Percentiles rank a stretch among this genome's conserved stretches.
phyloP scores from a whole-genome alignment of 2,113 vertebrate species.

The Pheucticus melanocephalus region DNA sequence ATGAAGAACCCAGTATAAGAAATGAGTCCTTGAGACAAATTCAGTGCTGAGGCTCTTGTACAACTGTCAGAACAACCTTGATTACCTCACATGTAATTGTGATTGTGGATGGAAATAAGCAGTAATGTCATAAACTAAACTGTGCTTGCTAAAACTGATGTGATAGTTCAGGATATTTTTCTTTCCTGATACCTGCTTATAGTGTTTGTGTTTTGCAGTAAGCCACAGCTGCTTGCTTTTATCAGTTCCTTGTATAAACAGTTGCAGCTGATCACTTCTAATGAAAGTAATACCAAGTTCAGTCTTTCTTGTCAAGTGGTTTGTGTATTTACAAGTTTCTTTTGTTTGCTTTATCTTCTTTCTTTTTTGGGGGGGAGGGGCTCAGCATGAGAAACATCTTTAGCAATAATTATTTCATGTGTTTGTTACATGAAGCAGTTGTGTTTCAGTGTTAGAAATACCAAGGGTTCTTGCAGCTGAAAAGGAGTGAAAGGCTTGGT shows the following conservation, averaged over 20 bases:
- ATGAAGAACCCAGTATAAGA: not conserved
- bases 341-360: not conserved
- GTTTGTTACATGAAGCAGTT: not conserved
- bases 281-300: not conserved
- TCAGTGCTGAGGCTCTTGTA: not conserved
- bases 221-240: not conserved
- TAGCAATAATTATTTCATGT: not conserved
- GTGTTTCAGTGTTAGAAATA: not conserved
- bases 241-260: not conserved
- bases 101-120: not conserved
- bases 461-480: not conserved
- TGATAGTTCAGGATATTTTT: not conserved
- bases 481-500: constrained; percentile 15
- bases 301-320: not conserved
- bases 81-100: not conserved
- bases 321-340: not conserved
- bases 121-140: not conserved
- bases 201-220: not conserved
- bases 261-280: not conserved
- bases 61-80: not conserved
- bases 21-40: not conserved
- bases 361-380: no score
- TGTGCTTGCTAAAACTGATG: not conserved
- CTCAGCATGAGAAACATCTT: not conserved
- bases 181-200: not conserved